Evolutionary conservation across 2,113 vertebrate genomes (phyloP), one percentile per base, ranked within the genome.

Genomic region (Crotophaga sulcirostris): DNA sequence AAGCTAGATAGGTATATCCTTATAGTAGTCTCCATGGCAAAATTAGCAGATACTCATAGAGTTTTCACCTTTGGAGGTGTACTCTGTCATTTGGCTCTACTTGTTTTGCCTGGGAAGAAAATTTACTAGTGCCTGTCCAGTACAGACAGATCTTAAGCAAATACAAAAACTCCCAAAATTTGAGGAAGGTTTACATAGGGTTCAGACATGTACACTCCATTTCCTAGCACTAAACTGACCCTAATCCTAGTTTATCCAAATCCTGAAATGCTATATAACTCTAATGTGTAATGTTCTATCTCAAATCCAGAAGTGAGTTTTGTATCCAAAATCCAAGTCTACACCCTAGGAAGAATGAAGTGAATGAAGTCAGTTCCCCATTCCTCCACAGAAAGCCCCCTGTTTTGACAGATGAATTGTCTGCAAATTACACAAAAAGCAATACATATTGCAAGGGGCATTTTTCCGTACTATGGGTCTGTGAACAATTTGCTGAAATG

Each of bases 381-480:
- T 40, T 70, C 8, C 21, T 66, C 17, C 9, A 77, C 5, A 64
- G 49, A 89, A 76, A 11, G 9, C 1, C 1, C 1, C 4, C 3
- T 10, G 3, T 56, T 87, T 80, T 55, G 18, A 52, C 7, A 4
- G 3, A 36, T 36, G 21, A 44, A 45, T 62, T 44, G 9, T 26
- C 21, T 84, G 11, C 6, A 34, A 55, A 62, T 78, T 52, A 70
- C 10, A 17, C 6, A 24, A 28, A 42, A 62, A 84, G 13, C 31
- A 60, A 6, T 29, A 0, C 0, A 17, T n/a, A 51, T 64, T 56
- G 2, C 11, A 77, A 68, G 5, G 33, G 34, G 1, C 11, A 33
- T 40, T 78, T n/a, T 87, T 42, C 17, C 2, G 1, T 56, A 4
- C 26, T 31, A 19, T 21, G 3, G 3, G 8, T 47, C n/a, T 77